Conservation (phyloP, 2,888 invertebrate species). For the Callosobruchus maculatus region DNA sequence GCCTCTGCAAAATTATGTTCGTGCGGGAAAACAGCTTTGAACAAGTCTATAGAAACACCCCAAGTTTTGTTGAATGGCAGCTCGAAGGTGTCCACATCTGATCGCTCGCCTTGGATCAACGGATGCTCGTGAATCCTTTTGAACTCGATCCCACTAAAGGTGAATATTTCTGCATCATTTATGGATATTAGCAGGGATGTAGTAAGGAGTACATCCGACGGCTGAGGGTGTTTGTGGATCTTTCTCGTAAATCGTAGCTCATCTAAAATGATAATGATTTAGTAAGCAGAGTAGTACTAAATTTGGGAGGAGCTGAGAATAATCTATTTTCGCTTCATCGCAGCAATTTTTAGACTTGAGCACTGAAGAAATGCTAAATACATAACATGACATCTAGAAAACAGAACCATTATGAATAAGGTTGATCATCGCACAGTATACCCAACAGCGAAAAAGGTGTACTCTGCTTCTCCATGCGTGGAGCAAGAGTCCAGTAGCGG, state of each 20-base stretch:
- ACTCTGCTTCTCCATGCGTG: too few species aligned
- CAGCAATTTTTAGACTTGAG: too few species aligned
- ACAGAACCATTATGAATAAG: too few species aligned
- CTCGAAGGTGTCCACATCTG: conserved; percentile 66
- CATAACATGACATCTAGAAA: too few species aligned
- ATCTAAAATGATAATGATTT: conserved; percentile 14
- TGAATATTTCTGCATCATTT: conserved; percentile 70
- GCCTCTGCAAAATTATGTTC: conserved; percentile 85
- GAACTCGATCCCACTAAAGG: conserved; percentile 65
- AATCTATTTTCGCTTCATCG: too few species aligned
- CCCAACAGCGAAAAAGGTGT: too few species aligned
- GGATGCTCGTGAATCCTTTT: conserved; percentile 59
- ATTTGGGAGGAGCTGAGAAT: too few species aligned
- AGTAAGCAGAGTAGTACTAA: too few species aligned
- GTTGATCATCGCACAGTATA: too few species aligned
- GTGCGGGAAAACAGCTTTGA: conserved; percentile 77
- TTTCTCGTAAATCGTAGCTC: conserved; percentile 19
- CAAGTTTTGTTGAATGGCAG: conserved; percentile 70
- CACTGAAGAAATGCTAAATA: too few species aligned
- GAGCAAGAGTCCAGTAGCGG: too few species aligned
- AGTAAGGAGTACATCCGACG: conserved; percentile 21
- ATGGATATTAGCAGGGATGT: conserved; percentile 52
- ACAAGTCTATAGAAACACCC: conserved; percentile 61
- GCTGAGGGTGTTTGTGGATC: conserved; percentile 18
- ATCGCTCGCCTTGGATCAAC: conserved; percentile 66